Conservation (phyloP, 2,797 vertebrate genomes). For the Poecilia gillii region DNA sequence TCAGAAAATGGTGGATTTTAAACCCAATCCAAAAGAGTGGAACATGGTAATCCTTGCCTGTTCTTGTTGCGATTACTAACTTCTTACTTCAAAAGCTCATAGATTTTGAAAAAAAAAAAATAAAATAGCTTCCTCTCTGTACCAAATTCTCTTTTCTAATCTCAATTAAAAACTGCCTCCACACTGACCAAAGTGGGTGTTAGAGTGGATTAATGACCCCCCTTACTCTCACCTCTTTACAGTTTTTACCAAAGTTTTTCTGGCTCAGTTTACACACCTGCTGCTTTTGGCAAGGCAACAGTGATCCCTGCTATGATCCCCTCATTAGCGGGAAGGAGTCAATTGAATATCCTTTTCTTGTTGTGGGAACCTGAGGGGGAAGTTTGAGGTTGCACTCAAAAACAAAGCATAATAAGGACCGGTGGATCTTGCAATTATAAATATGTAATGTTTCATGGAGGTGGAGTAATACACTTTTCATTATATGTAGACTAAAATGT, state of each 20-base stretch:
- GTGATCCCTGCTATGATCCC: slow-evolving; percentile 45
- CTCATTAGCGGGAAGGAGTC: slow-evolving; percentile 51
- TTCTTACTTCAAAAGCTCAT: neutral
- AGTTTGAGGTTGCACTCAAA: slow-evolving; percentile 39
- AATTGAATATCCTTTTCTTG: slow-evolving; percentile 68
- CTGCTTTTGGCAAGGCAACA: slow-evolving; percentile 43
- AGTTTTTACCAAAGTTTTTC: slow-evolving; percentile 41
- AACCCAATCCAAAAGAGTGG: slow-evolving; percentile 68
- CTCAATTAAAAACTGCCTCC: slow-evolving; percentile 4
- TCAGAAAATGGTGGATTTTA: slow-evolving; percentile 55
- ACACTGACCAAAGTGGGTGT: slow-evolving; percentile 38
- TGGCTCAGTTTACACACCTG: slow-evolving; percentile 70
- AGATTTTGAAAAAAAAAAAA: neutral
- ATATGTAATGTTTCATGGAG: slow-evolving; percentile 14
- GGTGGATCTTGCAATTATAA: slow-evolving; percentile 14
- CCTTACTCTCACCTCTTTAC: slow-evolving; percentile 57
- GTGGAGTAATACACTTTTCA: neutral
- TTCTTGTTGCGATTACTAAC: slow-evolving; percentile 50
- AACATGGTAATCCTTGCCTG: slow-evolving; percentile 59
- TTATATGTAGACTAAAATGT: neutral
- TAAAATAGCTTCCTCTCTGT: neutral
- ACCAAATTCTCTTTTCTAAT: neutral
- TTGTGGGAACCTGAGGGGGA: slow-evolving; percentile 66
- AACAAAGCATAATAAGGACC: slow-evolving; percentile 42
- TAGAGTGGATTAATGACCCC: slow-evolving; percentile 37